Conservation (phyloP, 2,797 vertebrate species). For the Xenops minutus region DNA sequence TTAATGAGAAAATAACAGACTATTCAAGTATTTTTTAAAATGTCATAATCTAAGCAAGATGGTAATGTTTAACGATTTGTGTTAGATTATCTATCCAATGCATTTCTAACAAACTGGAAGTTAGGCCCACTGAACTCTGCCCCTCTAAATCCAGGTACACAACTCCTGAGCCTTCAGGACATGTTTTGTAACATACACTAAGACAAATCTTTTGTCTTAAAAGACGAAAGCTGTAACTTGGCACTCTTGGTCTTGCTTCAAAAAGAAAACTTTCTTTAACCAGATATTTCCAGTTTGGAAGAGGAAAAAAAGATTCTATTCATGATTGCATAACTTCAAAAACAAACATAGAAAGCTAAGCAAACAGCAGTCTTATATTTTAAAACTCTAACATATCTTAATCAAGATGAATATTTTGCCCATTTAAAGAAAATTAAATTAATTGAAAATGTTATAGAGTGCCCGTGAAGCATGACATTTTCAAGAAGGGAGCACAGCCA, state of each 20-base stretch:
- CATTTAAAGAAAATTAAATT: slow-evolving; percentile 33
- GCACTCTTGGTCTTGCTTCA: not conserved
- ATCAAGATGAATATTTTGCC: not conserved
- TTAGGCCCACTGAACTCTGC: not conserved
- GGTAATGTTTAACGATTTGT: not conserved
- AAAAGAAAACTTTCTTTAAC: slow-evolving; percentile 1
- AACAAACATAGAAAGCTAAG: not conserved
- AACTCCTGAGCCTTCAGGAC: not conserved
- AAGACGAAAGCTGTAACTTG: not conserved
- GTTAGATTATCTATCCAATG: not conserved
- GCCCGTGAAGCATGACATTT: not conserved
- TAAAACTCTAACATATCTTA: not conserved
- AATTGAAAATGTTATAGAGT: not conserved
- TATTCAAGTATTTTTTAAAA: not conserved
- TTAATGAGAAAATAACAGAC: not conserved
- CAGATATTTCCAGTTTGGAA: not conserved
- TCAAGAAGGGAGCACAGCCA: slow-evolving; percentile 25
- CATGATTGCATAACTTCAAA: not conserved
- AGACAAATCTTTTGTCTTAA: not conserved
- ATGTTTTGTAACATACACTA: not conserved
- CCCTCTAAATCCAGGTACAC: not conserved
- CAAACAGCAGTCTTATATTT: not conserved
- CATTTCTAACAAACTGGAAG: not conserved
- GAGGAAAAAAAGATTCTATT: not conserved
- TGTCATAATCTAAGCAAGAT: not conserved